Evolutionary conservation across 1,140 invertebrate genomes (phyloP).

Genomic region (Caenorhabditis elegans): WBcel235 BX284604.4:6635001-6635500

Average conservation of each 20-base stretch:
- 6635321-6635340: too few relatives aligned
- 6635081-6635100: not conserved
- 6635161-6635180: constrained; percentile 60
- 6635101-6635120: constrained; percentile 19
- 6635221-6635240: too few relatives aligned
- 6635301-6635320: not conserved
- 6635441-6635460: constrained; percentile 56
- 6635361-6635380: too few relatives aligned
- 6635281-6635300: too few relatives aligned
- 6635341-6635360: too few relatives aligned
- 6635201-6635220: too few relatives aligned
- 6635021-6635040: not conserved
- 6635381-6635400: too few relatives aligned
- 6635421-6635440: constrained; percentile 55
- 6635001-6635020: not conserved
- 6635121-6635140: constrained; percentile 60
- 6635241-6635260: too few relatives aligned
- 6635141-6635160: constrained; percentile 58
- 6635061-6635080: not conserved
- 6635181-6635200: not conserved
- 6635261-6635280: too few relatives aligned
- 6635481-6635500: constrained; percentile 63
- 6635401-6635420: constrained; percentile 63
- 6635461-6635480: constrained; percentile 55
- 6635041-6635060: not conserved